Evolutionary conservation across 2,797 vertebrate genomes (phyloP).

Genomic region (Pseudomugil tenellus): DNA sequence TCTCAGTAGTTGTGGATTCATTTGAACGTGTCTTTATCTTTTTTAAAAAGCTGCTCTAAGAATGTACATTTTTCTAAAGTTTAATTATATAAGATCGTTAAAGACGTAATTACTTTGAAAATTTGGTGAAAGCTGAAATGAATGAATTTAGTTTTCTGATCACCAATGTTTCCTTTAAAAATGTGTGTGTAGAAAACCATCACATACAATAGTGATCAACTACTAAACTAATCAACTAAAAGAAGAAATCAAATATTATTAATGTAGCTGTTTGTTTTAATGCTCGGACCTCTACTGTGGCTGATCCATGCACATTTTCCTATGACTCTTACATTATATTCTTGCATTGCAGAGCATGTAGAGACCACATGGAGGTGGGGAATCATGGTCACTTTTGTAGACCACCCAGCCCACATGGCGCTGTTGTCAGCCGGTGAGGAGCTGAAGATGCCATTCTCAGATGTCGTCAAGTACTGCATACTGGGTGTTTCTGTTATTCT

Average conservation of each 20-base stretch:
- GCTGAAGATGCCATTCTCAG: constrained; percentile 72
- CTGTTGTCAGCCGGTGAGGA: constrained; percentile 29
- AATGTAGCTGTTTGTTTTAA: not conserved
- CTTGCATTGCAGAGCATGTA: constrained; percentile 20
- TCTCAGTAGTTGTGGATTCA: too few relatives aligned
- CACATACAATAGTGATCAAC: not conserved
- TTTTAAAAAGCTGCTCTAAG: not conserved
- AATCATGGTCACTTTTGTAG: constrained; percentile 36
- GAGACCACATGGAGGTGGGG: constrained; percentile 27
- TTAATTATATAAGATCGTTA: too few relatives aligned
- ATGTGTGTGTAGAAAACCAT: not conserved
- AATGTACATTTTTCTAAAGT: not conserved
- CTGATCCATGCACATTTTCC: not conserved
- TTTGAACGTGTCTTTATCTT: not conserved
- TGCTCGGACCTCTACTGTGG: not conserved
- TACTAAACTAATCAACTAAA: not conserved
- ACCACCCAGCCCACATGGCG: constrained; percentile 18
- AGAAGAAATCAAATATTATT: not conserved
- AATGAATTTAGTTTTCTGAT: not conserved
- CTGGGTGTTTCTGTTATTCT: constrained; percentile 76
- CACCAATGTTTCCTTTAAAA: not conserved
- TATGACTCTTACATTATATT: not conserved
- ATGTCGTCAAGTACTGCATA: constrained; percentile 76
- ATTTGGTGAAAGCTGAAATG: not conserved
- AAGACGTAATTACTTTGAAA: not conserved